A percentile compares a stretch with the other conserved stretches of the same genome.
These are phyloP conservation scores for Liolophura sinensis DNA, from an alignment of 1,140 invertebrate species.

Conservation along the genomic window DNA sequence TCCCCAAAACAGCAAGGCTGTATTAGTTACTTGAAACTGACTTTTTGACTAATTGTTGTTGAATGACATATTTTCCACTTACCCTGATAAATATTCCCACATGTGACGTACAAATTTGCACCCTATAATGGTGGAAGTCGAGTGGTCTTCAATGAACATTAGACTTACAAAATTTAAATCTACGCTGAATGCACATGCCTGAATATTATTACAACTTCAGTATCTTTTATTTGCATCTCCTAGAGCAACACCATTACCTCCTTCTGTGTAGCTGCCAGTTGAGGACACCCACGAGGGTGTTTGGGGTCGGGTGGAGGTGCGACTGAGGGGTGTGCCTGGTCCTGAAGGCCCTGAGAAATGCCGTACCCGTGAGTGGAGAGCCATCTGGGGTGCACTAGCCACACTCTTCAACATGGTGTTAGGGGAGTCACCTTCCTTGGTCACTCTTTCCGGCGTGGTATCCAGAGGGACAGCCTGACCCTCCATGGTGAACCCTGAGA, in stretches of 20 bases:
- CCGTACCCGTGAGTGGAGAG: slow-evolving; percentile 25
- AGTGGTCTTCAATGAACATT: too few species aligned
- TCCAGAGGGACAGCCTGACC: too few species aligned
- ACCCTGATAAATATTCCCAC: too few species aligned
- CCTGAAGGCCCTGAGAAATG: slow-evolving; percentile 48
- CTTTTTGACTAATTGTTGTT: too few species aligned
- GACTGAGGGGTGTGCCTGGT: slow-evolving; percentile 32
- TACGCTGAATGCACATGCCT: not conserved
- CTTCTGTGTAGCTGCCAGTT: slow-evolving; percentile 44
- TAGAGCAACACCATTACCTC: slow-evolving; percentile 28
- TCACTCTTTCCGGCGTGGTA: slow-evolving; percentile 3
- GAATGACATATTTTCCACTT: too few species aligned
- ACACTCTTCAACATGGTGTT: slow-evolving; percentile 1
- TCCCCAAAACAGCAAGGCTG: too few species aligned
- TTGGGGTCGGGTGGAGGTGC: slow-evolving; percentile 38
- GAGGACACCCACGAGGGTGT: slow-evolving; percentile 49
- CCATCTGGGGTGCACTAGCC: slow-evolving; percentile 4
- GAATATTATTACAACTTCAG: too few species aligned
- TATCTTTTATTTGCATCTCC: too few species aligned
- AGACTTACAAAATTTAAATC: too few species aligned
- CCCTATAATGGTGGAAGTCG: too few species aligned
- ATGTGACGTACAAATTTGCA: too few species aligned
- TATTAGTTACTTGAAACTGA: too few species aligned
- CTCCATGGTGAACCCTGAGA: slow-evolving; percentile 44
- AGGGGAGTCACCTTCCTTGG: not conserved